phyloP scores from a whole-genome alignment of 2,888 invertebrate genomes.

The Lasioglossum pauxillum region DNA sequence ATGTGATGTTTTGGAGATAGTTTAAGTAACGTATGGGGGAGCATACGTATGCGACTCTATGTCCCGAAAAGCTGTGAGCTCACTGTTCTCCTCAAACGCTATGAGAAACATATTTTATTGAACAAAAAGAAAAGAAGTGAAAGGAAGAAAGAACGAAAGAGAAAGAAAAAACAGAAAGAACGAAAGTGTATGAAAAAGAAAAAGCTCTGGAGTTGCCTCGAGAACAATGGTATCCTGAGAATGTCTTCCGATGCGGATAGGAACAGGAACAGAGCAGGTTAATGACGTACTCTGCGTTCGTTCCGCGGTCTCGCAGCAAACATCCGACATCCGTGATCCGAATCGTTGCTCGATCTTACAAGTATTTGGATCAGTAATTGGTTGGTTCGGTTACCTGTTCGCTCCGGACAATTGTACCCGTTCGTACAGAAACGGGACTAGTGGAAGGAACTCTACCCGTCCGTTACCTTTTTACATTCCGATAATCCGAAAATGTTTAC shows the following conservation, averaged over 20 bases:
- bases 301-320: background rate
- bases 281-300: background rate
- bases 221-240: background rate
- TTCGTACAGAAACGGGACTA: conserved; percentile 34
- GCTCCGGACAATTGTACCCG: conserved; percentile 25
- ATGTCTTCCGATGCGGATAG: background rate
- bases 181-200: background rate
- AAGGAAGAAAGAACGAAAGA: background rate
- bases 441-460: conserved; percentile 27
- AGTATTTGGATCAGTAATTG: conserved; percentile 22
- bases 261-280: background rate
- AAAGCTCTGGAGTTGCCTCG: background rate
- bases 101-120: conserved; percentile 1
- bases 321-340: conserved; percentile 16
- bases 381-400: conserved; percentile 40
- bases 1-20: background rate
- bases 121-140: background rate
- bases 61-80: conserved; percentile 1
- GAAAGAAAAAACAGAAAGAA: background rate
- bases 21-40: background rate
- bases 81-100: background rate
- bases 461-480: conserved; percentile 53
- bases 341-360: conserved; percentile 28
- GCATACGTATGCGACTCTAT: background rate
- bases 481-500: conserved; percentile 51